Evolutionary conservation across 2,888 invertebrate genomes (phyloP), one percentile per base, ranked within the genome.

Genomic region (Choreutis nemorana): DNA sequence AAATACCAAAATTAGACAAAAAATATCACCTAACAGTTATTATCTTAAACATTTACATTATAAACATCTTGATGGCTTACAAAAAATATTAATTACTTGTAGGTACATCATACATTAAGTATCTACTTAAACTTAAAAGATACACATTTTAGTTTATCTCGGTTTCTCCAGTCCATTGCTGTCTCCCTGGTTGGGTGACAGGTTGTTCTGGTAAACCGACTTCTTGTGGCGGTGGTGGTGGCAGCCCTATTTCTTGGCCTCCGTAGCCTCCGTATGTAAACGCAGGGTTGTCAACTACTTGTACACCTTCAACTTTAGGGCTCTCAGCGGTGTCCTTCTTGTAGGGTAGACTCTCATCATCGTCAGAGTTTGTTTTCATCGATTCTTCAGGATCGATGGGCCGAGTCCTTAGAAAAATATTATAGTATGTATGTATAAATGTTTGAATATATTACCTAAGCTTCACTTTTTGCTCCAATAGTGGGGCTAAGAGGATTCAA

Each of bases 271-370:
- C 53, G 32, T 68, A 68, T 0, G 52, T 48, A 28, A 49, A 66
- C 0, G 43, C 48, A 2, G 45, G 45, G 2, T 48, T 54, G 28
- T 64, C 65, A 0, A 42, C 49, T 0, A 67, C 57, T 29, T 62
- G 57, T 2, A 72, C 53, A 0, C 61, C 51, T 0, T 72, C 72
- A 0, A 65, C 57, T 0, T 72, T 72, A 0, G 78, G 78, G 20
- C 61, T 68, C 33, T 75, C 75, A 38, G 73, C 73, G 1, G 53
- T 44, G 31, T 72, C 75, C 37, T 77, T 78, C 52, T 78, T 79
- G 56, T 78, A 79, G 0, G 77, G 77, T 24, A 79, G 64, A 39
- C 77, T 77, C 3, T 78, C 77, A 30, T 77, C 75, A 28, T 78
- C 78, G 28, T 78, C 78, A 0, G 77, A 77, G 35, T 72, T 68